Evolutionary conservation across 2,113 vertebrate genomes (phyloP).

Genomic region (Barnardius zonarius): DNA sequence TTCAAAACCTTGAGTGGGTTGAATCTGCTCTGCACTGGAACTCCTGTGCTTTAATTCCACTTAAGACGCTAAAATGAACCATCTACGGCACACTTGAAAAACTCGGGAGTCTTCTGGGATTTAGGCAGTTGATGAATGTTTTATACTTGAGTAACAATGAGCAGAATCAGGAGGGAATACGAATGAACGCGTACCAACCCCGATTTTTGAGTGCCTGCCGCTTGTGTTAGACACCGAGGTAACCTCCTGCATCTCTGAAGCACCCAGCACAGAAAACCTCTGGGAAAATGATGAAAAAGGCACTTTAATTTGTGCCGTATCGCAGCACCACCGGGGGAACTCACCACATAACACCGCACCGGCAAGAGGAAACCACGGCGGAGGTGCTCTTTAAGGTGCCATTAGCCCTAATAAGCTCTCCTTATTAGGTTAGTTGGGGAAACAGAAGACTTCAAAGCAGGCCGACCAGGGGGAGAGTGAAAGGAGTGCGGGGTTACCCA

Average conservation of each 20-base stretch:
- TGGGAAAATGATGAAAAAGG: not conserved
- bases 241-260: not conserved
- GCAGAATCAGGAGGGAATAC: not conserved
- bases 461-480: not conserved
- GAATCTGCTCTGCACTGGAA: not conserved
- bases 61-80: not conserved
- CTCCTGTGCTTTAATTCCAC: not conserved
- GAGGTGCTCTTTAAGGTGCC: not conserved
- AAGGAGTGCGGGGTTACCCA: not conserved
- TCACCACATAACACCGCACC: not conserved
- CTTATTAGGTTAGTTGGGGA: not conserved
- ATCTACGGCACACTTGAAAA: not conserved
- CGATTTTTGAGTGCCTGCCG: accelerated
- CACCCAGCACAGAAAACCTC: not conserved
- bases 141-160: not conserved
- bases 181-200: accelerated
- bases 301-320: accelerated
- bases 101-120: not conserved
- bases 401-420: not conserved
- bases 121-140: not conserved
- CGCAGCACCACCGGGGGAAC: accelerated
- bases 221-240: accelerated
- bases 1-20: not conserved
- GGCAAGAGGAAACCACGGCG: not conserved
- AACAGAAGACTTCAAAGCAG: accelerated